A percentile compares a stretch with the other conserved stretches of the same genome.
Evolutionary conservation across 2,797 vertebrate species (phyloP).

Genomic region (Neosilurus hyrtlii): DNA sequence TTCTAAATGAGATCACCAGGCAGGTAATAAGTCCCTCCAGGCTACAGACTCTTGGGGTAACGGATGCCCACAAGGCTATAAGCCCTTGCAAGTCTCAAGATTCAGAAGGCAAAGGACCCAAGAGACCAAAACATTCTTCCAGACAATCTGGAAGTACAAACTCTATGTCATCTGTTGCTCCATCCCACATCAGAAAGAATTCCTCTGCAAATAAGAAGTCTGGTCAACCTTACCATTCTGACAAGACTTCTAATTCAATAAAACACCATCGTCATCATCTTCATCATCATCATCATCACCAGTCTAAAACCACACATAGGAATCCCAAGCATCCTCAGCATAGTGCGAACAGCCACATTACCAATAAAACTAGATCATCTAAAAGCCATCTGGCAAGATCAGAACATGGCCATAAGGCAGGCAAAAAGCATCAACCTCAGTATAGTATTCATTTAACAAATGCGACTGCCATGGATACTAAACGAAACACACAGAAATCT

Average conservation of each 20-base stretch:
- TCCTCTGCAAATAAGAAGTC: slow-evolving; percentile 32
- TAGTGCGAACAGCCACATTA: slow-evolving; percentile 37
- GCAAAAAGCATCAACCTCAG: slow-evolving; percentile 32
- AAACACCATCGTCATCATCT: slow-evolving; percentile 43
- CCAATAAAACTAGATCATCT: slow-evolving; percentile 33
- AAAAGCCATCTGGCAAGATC: slow-evolving; percentile 25
- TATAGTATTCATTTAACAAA: slow-evolving; percentile 25
- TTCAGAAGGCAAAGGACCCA: slow-evolving; percentile 47
- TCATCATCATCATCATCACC: slow-evolving; percentile 42
- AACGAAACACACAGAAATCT: slow-evolving; percentile 22
- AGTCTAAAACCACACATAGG: slow-evolving; percentile 34
- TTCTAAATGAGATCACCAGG: slow-evolving; percentile 82
- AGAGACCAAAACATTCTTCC: slow-evolving; percentile 48
- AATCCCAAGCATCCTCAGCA: slow-evolving; percentile 46
- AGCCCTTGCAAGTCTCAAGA: slow-evolving; percentile 58
- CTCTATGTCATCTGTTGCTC: slow-evolving; percentile 61
- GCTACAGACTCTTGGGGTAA: slow-evolving; percentile 79
- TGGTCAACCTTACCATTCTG: slow-evolving; percentile 38
- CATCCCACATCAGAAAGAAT: slow-evolving; percentile 53
- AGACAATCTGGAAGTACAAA: slow-evolving; percentile 58
- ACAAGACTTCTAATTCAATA: slow-evolving; percentile 49
- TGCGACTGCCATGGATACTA: slow-evolving; percentile 18
- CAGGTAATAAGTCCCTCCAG: slow-evolving; percentile 82
- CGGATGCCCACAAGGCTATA: slow-evolving; percentile 60
- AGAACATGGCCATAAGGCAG: slow-evolving; percentile 16